Conservation (phyloP, 2,797 vertebrate genomes). For the Phoxinus dragarum region DNA sequence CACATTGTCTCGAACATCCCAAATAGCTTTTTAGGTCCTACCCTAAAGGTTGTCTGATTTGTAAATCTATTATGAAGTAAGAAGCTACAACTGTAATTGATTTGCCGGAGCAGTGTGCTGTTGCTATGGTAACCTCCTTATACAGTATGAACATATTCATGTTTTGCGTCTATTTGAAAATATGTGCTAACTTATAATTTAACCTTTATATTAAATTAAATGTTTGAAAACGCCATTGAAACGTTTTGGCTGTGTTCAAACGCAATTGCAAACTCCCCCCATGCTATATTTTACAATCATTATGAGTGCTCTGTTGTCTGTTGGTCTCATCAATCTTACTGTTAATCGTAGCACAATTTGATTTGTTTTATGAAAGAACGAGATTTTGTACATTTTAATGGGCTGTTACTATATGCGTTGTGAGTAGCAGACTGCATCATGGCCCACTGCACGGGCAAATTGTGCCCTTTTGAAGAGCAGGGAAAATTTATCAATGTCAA, state of each 20-base stretch:
- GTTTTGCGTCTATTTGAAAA: neutral
- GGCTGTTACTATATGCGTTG: neutral
- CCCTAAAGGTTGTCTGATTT: neutral
- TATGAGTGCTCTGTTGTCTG: neutral
- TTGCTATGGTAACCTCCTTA: conserved; percentile 7
- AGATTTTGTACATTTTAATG: conserved; percentile 26
- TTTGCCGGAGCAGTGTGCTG: conserved; percentile 1
- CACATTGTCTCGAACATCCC: neutral
- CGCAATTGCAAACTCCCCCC: neutral
- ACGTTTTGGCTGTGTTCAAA: neutral
- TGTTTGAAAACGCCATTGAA: neutral
- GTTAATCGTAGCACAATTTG: neutral
- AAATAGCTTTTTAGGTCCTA: neutral
- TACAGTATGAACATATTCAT: neutral
- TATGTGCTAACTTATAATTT: neutral
- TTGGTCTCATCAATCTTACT: neutral
- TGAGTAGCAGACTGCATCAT: conserved; percentile 30
- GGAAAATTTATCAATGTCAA: conserved; percentile 65
- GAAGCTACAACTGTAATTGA: neutral
- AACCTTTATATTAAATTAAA: neutral
- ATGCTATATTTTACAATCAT: neutral
- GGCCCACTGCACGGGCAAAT: conserved; percentile 51
- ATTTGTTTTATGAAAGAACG: conserved; percentile 23
- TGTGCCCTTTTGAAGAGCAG: conserved; percentile 58
- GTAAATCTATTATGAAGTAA: neutral